phyloP scores from a whole-genome alignment of 2,888 invertebrate species.

The Camptogramma bilineatum region DNA sequence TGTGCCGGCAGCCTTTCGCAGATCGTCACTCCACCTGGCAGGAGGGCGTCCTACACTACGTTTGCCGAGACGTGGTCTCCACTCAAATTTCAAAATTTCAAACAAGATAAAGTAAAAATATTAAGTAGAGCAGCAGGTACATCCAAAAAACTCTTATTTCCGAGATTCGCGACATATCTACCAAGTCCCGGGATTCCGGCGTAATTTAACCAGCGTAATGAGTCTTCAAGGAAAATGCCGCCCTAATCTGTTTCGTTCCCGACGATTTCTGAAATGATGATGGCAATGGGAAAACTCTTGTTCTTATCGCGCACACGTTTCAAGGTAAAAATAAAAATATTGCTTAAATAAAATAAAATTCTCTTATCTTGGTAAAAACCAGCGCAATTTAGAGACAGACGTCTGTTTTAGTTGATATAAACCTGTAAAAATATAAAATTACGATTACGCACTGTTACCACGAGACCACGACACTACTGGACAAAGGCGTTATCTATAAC shows the following conservation, averaged over 20 bases:
- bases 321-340: background rate
- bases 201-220: slow-evolving; percentile 33
- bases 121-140: background rate
- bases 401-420: no score
- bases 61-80: no score
- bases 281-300: background rate
- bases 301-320: background rate
- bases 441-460: no score
- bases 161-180: slow-evolving; percentile 1
- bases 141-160: slow-evolving; percentile 8
- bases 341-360: no score
- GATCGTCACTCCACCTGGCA: no score
- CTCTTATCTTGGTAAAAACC: background rate
- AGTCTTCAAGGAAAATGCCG: slow-evolving; percentile 33
- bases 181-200: slow-evolving; percentile 16
- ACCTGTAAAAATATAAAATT: no score
- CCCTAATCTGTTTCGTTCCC: slow-evolving; percentile 27
- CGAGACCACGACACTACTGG: no score
- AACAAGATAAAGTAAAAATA: background rate
- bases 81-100: no score
- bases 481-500: no score
- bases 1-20: no score
- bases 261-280: slow-evolving; percentile 18
- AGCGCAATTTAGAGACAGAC: background rate
- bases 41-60: no score